These are phyloP conservation scores for Vireo altiloquus DNA, from an alignment of 2,113 vertebrate species.

Conservation along the genomic window DNA sequence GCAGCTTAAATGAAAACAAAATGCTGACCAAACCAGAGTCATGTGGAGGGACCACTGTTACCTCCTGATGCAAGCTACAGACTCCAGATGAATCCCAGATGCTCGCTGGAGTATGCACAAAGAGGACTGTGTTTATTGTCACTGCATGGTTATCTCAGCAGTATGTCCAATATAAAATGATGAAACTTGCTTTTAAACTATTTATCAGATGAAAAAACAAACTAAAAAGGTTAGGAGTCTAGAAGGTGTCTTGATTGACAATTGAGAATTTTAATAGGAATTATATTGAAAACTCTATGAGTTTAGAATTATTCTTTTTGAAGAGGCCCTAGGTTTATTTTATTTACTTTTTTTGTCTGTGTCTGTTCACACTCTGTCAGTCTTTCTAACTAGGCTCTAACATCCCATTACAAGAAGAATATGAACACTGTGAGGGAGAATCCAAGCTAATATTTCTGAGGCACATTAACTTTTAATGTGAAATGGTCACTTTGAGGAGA, in stretches of 20 bases:
- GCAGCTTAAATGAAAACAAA: constrained; percentile 52
- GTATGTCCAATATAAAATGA: constrained; percentile 38
- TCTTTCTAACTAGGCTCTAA: not conserved
- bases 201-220: constrained; percentile 18
- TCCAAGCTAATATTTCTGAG: not conserved
- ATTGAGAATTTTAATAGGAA: constrained; percentile 31
- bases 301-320: not conserved
- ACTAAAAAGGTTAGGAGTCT: not conserved
- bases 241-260: constrained; percentile 26
- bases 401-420: not conserved
- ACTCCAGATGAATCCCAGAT: constrained; percentile 68
- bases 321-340: not conserved
- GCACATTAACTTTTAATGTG: not conserved
- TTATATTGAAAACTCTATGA: constrained; percentile 22
- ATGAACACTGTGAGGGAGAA: not conserved
- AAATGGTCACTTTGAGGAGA: not conserved
- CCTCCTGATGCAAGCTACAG: constrained; percentile 51
- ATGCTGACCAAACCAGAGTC: constrained; percentile 20
- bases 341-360: not conserved
- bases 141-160: constrained; percentile 29
- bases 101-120: constrained; percentile 6
- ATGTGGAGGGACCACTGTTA: constrained; percentile 30
- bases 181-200: constrained; percentile 40
- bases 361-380: not conserved
- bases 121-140: constrained; percentile 54